Conservation (phyloP, 2,113 vertebrate genomes). For the Ramphastos sulfuratus region DNA sequence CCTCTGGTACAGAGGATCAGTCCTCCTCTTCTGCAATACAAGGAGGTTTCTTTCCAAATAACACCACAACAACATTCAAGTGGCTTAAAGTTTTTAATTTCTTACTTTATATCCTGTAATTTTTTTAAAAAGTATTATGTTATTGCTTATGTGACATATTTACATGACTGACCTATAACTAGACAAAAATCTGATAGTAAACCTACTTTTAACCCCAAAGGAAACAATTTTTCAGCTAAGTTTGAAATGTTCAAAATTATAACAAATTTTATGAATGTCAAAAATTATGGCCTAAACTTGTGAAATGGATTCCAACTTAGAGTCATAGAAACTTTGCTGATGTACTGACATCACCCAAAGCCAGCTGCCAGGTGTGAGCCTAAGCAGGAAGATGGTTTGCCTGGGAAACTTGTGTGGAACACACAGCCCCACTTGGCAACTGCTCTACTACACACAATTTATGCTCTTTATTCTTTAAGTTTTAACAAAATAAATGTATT, state of each 20-base stretch:
- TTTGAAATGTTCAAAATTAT: not conserved
- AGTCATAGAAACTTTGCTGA: not conserved
- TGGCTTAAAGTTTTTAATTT: not conserved
- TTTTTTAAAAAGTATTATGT: not conserved
- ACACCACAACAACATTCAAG: not conserved
- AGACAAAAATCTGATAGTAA: not conserved
- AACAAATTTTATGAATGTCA: not conserved
- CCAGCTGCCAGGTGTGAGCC: not conserved
- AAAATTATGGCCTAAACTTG: not conserved
- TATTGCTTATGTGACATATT: not conserved
- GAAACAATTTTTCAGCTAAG: not conserved
- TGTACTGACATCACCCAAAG: not conserved
- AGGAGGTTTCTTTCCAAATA: not conserved
- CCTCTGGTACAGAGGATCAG: not conserved
- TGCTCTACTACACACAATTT: accelerated
- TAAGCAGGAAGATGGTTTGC: not conserved
- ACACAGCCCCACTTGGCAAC: not conserved
- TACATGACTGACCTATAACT: not conserved
- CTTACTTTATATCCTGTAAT: not conserved
- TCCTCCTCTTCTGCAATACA: not conserved
- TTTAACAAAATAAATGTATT: not conserved
- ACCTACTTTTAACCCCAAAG: not conserved
- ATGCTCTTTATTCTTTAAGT: not conserved
- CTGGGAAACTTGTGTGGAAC: not conserved
- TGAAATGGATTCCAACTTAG: not conserved